Conservation (phyloP, 1,140 invertebrate species). For the Conus ventricosus region DNA sequence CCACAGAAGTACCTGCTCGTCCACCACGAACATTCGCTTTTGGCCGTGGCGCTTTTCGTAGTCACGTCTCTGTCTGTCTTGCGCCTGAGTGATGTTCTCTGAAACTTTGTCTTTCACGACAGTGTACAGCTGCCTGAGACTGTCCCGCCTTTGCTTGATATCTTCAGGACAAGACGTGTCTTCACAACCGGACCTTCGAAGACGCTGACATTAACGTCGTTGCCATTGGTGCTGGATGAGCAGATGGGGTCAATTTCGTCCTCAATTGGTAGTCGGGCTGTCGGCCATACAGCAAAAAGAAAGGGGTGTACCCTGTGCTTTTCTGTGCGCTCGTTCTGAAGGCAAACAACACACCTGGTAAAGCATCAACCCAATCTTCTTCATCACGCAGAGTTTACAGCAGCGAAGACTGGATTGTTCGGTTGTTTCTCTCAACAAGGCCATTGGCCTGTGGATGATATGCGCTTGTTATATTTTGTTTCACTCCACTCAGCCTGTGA, state of each 20-base stretch:
- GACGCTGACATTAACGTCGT: too few species aligned
- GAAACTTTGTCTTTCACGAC: too few species aligned
- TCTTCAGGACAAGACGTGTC: too few species aligned
- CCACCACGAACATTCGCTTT: too few species aligned
- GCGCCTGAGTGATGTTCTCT: too few species aligned
- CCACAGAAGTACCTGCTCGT: too few species aligned
- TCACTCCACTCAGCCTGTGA: neutral
- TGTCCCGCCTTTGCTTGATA: too few species aligned
- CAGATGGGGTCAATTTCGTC: constrained; percentile 18
- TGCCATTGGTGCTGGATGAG: too few species aligned
- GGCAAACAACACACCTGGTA: constrained; percentile 15
- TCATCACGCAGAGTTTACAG: neutral
- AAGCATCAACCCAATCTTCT: neutral
- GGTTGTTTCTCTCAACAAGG: neutral
- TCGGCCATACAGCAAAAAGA: constrained; percentile 3
- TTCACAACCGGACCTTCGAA: too few species aligned
- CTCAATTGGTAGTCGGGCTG: constrained; percentile 14
- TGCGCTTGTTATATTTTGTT: neutral
- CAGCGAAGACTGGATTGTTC: neutral
- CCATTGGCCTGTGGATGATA: constrained; percentile 21
- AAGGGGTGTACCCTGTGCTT: neutral
- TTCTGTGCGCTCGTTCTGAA: constrained; percentile 12
- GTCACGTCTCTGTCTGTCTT: too few species aligned
- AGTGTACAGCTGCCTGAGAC: too few species aligned
- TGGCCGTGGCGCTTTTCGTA: too few species aligned